These are phyloP conservation scores for Paratilapia polleni DNA, from an alignment of 2,113 vertebrate genomes.

Conservation along the genomic window DNA sequence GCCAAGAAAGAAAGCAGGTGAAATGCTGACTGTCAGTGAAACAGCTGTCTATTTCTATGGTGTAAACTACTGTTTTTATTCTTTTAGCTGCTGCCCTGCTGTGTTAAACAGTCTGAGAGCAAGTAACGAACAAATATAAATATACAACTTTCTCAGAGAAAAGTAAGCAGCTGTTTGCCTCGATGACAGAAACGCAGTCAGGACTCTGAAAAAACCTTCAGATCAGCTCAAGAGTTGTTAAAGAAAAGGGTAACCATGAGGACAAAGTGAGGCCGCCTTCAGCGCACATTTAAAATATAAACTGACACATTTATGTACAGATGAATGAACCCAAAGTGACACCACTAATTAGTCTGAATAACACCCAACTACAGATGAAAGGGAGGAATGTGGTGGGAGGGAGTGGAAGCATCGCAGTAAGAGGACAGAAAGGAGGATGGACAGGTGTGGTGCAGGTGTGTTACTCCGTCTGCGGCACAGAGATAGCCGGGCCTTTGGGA, in stretches of 20 bases:
- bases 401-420: neutral
- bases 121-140: neutral
- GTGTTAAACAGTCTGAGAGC: neutral
- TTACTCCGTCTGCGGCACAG: constrained; percentile 78
- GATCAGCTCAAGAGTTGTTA: neutral
- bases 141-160: neutral
- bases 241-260: neutral
- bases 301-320: neutral
- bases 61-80: neutral
- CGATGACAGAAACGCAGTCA: no score
- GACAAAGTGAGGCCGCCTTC: neutral
- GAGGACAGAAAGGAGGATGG: neutral
- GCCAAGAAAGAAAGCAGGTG: neutral
- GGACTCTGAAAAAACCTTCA: neutral
- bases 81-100: neutral
- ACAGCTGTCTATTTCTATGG: neutral
- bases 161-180: neutral
- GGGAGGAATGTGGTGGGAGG: neutral
- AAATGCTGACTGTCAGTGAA: fast-evolving
- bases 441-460: neutral
- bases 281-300: neutral
- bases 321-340: constrained; percentile 6
- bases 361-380: constrained; percentile 21
- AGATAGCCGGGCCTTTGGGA: constrained; percentile 81
- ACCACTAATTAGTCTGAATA: neutral